phyloP scores from a whole-genome alignment of 2,888 invertebrate genomes.

The Zelleria hepariella region DNA sequence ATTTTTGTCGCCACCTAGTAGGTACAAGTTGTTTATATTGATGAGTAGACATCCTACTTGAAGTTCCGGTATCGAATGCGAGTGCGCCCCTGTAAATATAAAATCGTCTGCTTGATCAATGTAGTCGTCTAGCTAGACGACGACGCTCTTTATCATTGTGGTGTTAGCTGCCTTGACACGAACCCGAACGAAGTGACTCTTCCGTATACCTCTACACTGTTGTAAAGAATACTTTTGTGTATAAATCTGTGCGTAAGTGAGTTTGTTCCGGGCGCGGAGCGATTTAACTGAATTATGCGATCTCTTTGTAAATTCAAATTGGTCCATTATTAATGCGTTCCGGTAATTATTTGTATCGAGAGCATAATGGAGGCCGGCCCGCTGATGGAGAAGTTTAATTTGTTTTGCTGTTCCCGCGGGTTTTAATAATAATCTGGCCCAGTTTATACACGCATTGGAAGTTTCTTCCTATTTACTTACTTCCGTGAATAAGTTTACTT shows the following conservation, averaged over 20 bases:
- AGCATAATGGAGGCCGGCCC: constrained; percentile 1
- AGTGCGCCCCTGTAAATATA: no score
- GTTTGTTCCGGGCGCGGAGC: neutral
- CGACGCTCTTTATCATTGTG: neutral
- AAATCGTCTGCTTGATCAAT: no score
- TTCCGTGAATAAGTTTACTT: neutral
- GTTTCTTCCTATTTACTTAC: neutral
- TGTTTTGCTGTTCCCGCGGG: neutral
- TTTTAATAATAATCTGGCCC: neutral
- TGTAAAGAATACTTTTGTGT: neutral
- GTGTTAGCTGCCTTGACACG: neutral
- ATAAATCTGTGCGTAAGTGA: constrained; percentile 1
- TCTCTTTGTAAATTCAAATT: constrained; percentile 10
- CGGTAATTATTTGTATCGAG: constrained; percentile 5
- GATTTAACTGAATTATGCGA: constrained; percentile 8
- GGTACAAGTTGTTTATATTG: no score
- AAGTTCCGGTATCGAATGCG: no score
- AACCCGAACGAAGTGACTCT: neutral
- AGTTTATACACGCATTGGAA: neutral
- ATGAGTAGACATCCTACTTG: no score
- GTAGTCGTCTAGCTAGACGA: no score
- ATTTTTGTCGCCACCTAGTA: no score
- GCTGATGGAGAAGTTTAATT: neutral
- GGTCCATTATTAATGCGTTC: constrained; percentile 6
- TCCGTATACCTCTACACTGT: neutral